Percentiles rank a stretch among this genome's conserved stretches.
phyloP scores from a whole-genome alignment of 2,797 vertebrate genomes.

The Falco peregrinus region DNA sequence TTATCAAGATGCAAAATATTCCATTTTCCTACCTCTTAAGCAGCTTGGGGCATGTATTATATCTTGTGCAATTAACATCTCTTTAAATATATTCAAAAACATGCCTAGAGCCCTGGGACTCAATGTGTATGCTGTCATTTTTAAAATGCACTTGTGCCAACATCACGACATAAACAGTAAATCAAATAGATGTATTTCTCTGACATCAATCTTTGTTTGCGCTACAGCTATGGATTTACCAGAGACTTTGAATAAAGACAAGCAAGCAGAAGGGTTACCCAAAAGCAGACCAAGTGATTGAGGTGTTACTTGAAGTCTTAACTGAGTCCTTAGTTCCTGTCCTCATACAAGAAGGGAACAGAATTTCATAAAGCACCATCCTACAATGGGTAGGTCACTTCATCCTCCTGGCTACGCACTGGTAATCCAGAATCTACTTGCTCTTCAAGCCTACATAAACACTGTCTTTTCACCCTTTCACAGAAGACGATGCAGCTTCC shows the following conservation, averaged over 20 bases:
- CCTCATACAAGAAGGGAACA: not conserved
- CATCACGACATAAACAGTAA: not conserved
- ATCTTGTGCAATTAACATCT: not conserved
- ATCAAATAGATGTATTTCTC: not conserved
- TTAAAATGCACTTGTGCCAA: not conserved
- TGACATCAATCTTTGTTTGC: not conserved
- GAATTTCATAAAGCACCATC: not conserved
- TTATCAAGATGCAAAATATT: slow-evolving; percentile 15
- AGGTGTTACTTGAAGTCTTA: not conserved
- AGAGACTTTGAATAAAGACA: not conserved
- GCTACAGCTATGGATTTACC: not conserved
- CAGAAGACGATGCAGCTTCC: not conserved
- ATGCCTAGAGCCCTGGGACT: not conserved
- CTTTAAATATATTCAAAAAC: not conserved
- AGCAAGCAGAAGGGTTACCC: not conserved
- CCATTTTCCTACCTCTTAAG: not conserved
- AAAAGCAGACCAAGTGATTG: not conserved
- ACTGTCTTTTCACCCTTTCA: not conserved
- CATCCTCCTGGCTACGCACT: not conserved
- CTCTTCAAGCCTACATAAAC: not conserved
- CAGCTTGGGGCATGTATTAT: not conserved
- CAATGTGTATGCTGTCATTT: not conserved
- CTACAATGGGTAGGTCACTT: not conserved
- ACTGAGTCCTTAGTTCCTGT: not conserved
- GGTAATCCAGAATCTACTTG: not conserved